phyloP scores from a whole-genome alignment of 2,888 invertebrate species.

The Tetranychus piercei region DNA sequence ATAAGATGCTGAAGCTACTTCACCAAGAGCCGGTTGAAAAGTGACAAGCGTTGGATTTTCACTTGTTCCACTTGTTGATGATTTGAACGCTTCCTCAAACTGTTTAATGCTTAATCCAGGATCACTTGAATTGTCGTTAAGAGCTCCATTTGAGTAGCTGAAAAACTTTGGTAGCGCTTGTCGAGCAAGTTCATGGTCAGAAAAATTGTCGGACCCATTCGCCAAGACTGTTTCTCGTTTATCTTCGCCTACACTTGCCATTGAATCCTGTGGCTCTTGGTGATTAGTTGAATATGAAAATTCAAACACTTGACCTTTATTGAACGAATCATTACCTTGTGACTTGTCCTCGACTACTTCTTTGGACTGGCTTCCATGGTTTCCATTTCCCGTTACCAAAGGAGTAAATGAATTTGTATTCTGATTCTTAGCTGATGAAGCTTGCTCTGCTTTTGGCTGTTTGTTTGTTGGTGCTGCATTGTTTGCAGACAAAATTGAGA shows the following conservation, averaged over 20 bases:
- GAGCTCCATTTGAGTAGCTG: background rate
- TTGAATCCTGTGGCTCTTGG: background rate
- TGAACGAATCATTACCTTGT: background rate
- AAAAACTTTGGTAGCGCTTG: background rate
- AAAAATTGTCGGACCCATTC: background rate
- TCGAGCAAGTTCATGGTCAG: background rate
- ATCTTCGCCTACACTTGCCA: background rate
- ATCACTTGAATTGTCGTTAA: background rate
- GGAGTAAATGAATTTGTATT: background rate
- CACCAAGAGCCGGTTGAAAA: background rate
- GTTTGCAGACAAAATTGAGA: background rate
- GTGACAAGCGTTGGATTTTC: background rate
- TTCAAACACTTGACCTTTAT: slow-evolving; percentile 3
- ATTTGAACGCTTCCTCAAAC: background rate
- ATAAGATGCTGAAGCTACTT: background rate
- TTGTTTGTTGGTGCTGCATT: background rate
- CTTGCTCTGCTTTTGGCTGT: background rate
- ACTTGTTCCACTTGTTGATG: background rate
- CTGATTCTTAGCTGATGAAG: background rate
- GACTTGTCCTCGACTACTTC: background rate
- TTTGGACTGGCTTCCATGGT: background rate
- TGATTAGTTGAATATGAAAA: background rate
- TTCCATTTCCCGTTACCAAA: background rate
- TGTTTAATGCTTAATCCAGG: background rate
- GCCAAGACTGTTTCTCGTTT: background rate